A percentile compares a stretch with the other conserved stretches of the same genome.
phyloP scores from a whole-genome alignment of 2,113 vertebrate species.

The Bubo bubo region DNA sequence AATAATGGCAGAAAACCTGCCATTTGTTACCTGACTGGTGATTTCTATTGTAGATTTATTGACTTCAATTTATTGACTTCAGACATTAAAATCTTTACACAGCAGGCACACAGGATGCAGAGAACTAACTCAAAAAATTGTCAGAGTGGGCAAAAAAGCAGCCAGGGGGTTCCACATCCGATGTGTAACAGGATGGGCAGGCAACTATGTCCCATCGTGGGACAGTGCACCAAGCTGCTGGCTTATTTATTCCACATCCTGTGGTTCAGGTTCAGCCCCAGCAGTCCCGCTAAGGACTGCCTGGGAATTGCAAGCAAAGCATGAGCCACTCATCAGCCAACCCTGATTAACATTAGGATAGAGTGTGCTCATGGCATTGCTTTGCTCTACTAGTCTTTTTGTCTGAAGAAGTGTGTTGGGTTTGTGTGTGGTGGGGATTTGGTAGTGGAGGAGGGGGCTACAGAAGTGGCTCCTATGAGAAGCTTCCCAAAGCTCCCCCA shows the following conservation, averaged over 20 bases:
- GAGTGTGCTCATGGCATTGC: not conserved
- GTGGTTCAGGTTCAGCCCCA: not conserved
- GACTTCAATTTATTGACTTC: not conserved
- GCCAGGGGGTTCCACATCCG: fast-evolving
- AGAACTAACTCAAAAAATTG: not conserved
- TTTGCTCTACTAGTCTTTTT: not conserved
- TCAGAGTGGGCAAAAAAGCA: not conserved
- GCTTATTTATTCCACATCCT: not conserved
- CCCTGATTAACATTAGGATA: not conserved
- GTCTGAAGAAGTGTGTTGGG: not conserved
- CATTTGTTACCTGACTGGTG: not conserved
- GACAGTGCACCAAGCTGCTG: not conserved
- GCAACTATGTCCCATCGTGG: not conserved
- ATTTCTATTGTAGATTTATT: not conserved
- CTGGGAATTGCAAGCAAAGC: not conserved
- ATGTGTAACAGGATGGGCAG: not conserved
- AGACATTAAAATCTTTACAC: not conserved
- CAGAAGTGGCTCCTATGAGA: no score
- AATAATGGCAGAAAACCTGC: not conserved
- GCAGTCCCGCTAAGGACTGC: not conserved
- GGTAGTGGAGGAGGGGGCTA: no score
- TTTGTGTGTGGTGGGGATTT: no score
- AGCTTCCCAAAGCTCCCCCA: no score
- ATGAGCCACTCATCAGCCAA: not conserved
- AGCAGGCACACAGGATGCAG: not conserved